Conservation (phyloP, 30 jellyfish, hydroid and myxozoan species). For the Aurelia aurita region DNA sequence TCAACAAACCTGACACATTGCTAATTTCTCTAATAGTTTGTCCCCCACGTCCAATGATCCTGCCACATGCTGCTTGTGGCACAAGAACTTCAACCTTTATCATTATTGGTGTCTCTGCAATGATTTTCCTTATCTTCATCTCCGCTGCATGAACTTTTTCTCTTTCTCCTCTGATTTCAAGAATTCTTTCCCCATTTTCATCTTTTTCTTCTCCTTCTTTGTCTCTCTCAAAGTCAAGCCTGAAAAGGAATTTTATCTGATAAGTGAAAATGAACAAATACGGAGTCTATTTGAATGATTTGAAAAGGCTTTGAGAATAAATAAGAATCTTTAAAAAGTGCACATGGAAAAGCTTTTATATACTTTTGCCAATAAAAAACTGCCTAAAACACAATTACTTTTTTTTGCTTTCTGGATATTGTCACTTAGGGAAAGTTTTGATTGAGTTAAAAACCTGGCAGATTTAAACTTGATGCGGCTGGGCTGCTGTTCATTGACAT, state of each 20-base stretch:
- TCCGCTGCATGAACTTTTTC: constrained; percentile 83
- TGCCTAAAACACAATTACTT: no score
- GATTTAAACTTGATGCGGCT: no score
- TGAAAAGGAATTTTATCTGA: neutral
- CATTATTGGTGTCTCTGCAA: constrained; percentile 68
- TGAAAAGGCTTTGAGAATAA: no score
- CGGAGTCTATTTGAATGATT: no score
- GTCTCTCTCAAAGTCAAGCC: constrained; percentile 59
- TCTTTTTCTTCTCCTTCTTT: constrained; percentile 3
- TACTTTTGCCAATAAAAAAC: no score
- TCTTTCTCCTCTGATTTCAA: constrained; percentile 83
- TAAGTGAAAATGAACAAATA: no score
- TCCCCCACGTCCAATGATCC: constrained; percentile 94
- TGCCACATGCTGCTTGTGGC: constrained; percentile 86
- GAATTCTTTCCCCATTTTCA: constrained; percentile 60
- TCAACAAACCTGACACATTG: constrained; percentile 70
- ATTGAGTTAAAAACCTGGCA: no score
- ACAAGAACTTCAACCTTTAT: constrained; percentile 55
- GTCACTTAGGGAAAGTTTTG: no score
- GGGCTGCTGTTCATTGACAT: no score
- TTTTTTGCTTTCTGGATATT: no score
- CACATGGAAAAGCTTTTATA: no score
- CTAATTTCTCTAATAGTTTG: constrained; percentile 80
- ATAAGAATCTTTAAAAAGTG: no score
- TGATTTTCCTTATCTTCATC: constrained; percentile 45